A percentile compares a stretch with the other conserved stretches of the same genome.
These are phyloP conservation scores for Keiferia lycopersicella DNA, from an alignment of 2,888 invertebrate species.

Conservation along the genomic window DNA sequence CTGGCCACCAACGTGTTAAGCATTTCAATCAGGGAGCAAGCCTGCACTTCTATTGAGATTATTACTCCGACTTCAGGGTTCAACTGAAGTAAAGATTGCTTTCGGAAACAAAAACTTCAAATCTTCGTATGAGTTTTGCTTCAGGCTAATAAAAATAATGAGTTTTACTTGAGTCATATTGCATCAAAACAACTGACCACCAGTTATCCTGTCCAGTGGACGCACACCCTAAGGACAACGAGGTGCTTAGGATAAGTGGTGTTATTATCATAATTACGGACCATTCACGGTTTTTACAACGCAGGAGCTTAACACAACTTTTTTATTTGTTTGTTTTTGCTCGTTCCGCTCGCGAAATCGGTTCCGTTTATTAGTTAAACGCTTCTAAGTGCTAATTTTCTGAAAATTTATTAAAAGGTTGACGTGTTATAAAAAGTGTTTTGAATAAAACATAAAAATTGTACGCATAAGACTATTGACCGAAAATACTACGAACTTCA, in stretches of 20 bases:
- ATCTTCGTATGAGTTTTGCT: too few relatives aligned
- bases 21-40: too few relatives aligned
- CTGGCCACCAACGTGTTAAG: too few relatives aligned
- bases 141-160: too few relatives aligned
- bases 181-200: neutral
- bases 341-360: neutral
- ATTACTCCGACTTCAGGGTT: too few relatives aligned
- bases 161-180: too few relatives aligned
- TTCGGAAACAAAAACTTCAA: too few relatives aligned
- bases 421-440: neutral
- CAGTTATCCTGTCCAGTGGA: neutral
- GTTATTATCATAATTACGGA: constrained; percentile 20
- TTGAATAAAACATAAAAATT: too few relatives aligned
- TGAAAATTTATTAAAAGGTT: neutral
- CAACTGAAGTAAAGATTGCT: too few relatives aligned
- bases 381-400: neutral
- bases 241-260: constrained; percentile 14
- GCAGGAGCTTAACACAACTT: constrained; percentile 10
- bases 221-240: neutral
- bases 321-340: constrained; percentile 10
- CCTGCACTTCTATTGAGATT: too few relatives aligned
- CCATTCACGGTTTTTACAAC: constrained; percentile 20
- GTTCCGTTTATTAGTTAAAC: constrained; percentile 11
- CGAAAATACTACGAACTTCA: neutral
- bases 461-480: too few relatives aligned